Base-by-base conservation (phyloP, 2,113 vertebrate genomes). In the Arothron firmamentum region DNA sequence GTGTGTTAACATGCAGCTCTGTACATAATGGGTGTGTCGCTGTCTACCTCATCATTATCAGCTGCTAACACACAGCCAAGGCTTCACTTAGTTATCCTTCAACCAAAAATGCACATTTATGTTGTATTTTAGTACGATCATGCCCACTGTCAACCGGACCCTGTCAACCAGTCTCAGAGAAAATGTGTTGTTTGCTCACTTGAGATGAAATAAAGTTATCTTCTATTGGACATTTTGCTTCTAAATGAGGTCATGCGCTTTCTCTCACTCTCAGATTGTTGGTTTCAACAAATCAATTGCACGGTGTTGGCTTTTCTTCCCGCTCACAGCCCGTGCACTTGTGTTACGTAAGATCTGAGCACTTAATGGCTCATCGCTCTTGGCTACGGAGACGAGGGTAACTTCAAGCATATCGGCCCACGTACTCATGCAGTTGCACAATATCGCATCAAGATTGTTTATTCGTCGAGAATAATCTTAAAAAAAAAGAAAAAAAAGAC, bases 1-100 rank as follows among this genome's bases (percentile, higher is more conserved):
- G 50, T 56, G 71, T 9, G 51, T 71, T 57, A 72, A 73, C 78
- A 79, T 81, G 50, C 82, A 87, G 79, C 77, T 86, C 70, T 87
- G 72, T 85, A 74, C 57, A 80, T 85, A 79, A 56, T 80, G 69
- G 75, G 58, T 84, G 79, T 89, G 70, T 91, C 78, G 70, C 86
- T 86, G 90, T 90, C 91, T 92, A 92, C 91, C 91, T 92, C 90
- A 91, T 84, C 83, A 75, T 65, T 71, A 80, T 87, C 81, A 85
- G 88, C 89, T 90, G 90, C 85, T 89, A 82, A 56, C 60, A 56
- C 87, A 84, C 84, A 85, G 81, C 56, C 62, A 89, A 85, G 85
- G 87, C 81, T 80, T 88, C 80, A 85, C 77, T 69, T 82, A 80
- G 72, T 74, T 85, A 80, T 83, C 82, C 77, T 77, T 75, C 75